phyloP scores from a whole-genome alignment of 2,797 vertebrate genomes.

The Clarias platycephalus region DNA sequence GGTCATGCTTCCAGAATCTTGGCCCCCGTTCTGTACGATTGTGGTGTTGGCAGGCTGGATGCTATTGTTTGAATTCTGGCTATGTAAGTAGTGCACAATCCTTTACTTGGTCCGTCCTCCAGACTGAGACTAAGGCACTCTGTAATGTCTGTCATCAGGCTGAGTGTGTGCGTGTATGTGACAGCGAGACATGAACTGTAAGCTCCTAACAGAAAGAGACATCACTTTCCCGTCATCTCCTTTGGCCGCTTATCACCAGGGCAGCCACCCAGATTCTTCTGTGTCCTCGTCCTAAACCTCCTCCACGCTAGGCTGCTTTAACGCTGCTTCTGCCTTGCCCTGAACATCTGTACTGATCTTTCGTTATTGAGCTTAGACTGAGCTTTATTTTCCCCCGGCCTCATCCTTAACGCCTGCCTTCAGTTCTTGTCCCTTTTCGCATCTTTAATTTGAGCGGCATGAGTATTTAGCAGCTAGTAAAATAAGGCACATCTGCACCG shows the following conservation, averaged over 20 bases:
- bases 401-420: neutral
- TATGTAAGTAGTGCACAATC: neutral
- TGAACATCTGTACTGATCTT: neutral
- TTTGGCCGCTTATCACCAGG: slow-evolving; percentile 12
- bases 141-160: slow-evolving; percentile 26
- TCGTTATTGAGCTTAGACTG: neutral
- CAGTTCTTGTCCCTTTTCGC: neutral
- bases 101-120: neutral
- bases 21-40: neutral
- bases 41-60: slow-evolving; percentile 1
- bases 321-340: neutral
- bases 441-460: neutral
- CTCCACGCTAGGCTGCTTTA: neutral
- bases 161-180: neutral
- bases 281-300: neutral
- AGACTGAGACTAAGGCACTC: neutral
- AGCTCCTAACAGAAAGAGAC: slow-evolving; percentile 32
- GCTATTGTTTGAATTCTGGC: slow-evolving; percentile 13
- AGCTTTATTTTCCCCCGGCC: neutral
- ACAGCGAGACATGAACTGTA: slow-evolving; percentile 2
- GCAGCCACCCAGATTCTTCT: slow-evolving; percentile 17
- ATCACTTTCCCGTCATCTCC: slow-evolving; percentile 33
- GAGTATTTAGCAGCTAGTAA: neutral
- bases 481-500: neutral
- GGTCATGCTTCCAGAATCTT: slow-evolving; percentile 1